Conservation (phyloP, 2,888 invertebrate species). For the Stratiomys singularior region DNA sequence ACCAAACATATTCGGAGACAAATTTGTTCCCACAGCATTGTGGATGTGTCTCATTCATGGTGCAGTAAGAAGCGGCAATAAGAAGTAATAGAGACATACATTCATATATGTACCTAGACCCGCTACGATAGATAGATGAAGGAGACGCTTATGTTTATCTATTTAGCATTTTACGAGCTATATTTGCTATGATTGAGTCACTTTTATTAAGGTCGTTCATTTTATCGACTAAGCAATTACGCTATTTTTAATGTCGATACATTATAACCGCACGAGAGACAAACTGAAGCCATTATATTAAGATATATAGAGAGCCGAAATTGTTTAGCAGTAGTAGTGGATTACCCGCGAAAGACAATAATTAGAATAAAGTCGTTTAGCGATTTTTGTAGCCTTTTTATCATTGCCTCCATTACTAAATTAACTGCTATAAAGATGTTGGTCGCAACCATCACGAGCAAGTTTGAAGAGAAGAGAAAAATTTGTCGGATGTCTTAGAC, state of each 20-base stretch:
- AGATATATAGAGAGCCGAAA: slow-evolving; percentile 17
- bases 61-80: background rate
- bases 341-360: slow-evolving; percentile 40
- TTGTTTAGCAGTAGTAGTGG: slow-evolving; percentile 37
- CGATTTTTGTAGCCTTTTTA: slow-evolving; percentile 36
- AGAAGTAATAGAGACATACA: slow-evolving; percentile 40
- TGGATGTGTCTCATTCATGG: background rate
- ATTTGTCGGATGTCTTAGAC: slow-evolving; percentile 16
- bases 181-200: slow-evolving; percentile 47
- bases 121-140: background rate
- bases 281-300: slow-evolving; percentile 36
- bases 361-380: slow-evolving; percentile 40
- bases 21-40: background rate
- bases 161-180: slow-evolving; percentile 44
- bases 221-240: slow-evolving; percentile 44
- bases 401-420: slow-evolving; percentile 30
- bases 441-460: background rate
- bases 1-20: background rate
- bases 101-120: too few relatives aligned
- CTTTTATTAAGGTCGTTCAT: slow-evolving; percentile 46
- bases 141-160: slow-evolving; percentile 42
- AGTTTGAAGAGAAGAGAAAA: background rate
- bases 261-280: slow-evolving; percentile 43
- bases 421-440: slow-evolving; percentile 36
- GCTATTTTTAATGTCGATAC: slow-evolving; percentile 41